Evolutionary conservation across 1,140 invertebrate species (phyloP).

Genomic region (Listronotus bonariensis): DNA sequence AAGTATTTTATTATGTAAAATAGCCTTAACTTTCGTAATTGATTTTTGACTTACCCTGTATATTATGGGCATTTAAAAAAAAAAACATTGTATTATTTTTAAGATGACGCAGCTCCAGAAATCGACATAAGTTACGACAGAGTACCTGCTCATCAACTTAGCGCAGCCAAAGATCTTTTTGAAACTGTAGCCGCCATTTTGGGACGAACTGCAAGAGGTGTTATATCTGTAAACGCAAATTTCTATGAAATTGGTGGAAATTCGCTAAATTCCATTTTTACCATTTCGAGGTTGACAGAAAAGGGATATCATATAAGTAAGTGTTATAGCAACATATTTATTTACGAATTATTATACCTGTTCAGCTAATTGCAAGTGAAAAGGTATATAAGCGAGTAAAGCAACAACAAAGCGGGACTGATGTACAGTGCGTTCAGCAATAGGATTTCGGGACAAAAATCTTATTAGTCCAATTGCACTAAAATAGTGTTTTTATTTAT

Average conservation of each 20-base stretch:
- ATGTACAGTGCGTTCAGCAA: too few relatives aligned
- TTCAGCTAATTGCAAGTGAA: too few relatives aligned
- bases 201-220: conserved; percentile 62
- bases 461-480: too few relatives aligned
- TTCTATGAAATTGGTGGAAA: conserved; percentile 87
- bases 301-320: conserved; percentile 72
- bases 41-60: too few relatives aligned
- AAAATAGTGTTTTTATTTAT: too few relatives aligned
- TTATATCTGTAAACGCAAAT: conserved; percentile 66
- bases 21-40: background rate
- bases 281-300: conserved; percentile 76
- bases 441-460: too few relatives aligned
- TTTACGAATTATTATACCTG: too few relatives aligned
- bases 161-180: conserved; percentile 71
- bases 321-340: too few relatives aligned
- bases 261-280: conserved; percentile 82
- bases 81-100: too few relatives aligned
- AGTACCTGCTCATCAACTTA: conserved; percentile 62
- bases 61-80: too few relatives aligned
- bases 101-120: conserved; percentile 42
- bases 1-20: background rate
- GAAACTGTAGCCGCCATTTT: conserved; percentile 73
- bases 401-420: too few relatives aligned
- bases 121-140: conserved; percentile 59
- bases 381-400: too few relatives aligned